Evolutionary conservation across 2,797 vertebrate genomes (phyloP), one percentile per base, ranked within the genome.

Genomic region (Amphiprion clarkii): DNA sequence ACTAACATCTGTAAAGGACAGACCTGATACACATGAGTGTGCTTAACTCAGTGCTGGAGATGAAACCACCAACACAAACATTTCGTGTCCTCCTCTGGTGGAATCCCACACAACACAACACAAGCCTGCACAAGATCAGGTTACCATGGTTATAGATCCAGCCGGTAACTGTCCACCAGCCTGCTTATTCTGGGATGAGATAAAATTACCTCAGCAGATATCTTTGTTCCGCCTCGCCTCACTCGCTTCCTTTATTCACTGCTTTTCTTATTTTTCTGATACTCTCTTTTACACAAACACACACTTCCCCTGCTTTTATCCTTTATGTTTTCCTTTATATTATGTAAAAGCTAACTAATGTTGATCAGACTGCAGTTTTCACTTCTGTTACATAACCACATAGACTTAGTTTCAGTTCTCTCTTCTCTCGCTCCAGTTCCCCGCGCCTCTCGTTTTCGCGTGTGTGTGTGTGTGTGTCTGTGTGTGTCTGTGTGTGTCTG

Each of bases 121-220:
- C 62, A 69, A 40, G 76, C 54, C 66, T 27, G 11, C 10, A 65
- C 49, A 67, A 17, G 59, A 77, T 81, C 29, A 21, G 63, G 78
- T 89, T 87, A 55, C 84, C 79, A 82, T 88, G 83, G 85, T 87
- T 81, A 78, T 76, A 53, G 65, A 82, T 74, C 71, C 62, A 49
- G 60, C 31, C 46, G 1, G 55, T 19, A 54, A 49, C 57, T 51
- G 66, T 70, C 58, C 56, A 69, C 54, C 60, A 76, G 33, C 61
- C 59, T 64, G 67, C 36, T 48, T 74, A 62, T 83, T 80, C 65
- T 77, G 42, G 82, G 61, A 68, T 62, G 42, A 75, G 21, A 64
- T 79, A 76, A 81, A 79, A 82, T 82, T 63, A 72, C 67, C 54
- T 64, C 56, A 3, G 1, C 33, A 46, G 17, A 62, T 52, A 31